A percentile compares a stretch with the other conserved stretches of the same genome.
Conservation (phyloP, 2,113 vertebrate genomes). For the Callorhinus ursinus region DNA sequence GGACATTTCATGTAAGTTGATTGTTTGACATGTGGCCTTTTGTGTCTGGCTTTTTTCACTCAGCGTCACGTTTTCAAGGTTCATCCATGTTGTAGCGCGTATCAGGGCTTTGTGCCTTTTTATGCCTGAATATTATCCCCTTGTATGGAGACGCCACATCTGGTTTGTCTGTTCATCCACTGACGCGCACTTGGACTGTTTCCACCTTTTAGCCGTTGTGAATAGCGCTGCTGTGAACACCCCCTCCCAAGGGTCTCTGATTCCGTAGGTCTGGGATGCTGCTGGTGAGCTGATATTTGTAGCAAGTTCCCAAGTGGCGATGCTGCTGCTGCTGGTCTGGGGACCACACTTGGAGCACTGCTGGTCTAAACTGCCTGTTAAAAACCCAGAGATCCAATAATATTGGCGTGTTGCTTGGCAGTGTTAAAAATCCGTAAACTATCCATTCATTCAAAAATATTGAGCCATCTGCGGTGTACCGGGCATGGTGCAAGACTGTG, state of each 20-base stretch:
- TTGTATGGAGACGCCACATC: fast-evolving
- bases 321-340: background rate
- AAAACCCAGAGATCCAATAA: background rate
- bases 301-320: background rate
- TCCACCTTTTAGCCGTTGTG: background rate
- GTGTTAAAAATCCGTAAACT: background rate
- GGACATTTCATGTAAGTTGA: background rate
- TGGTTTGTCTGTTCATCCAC: background rate
- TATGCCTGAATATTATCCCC: fast-evolving
- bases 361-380: background rate
- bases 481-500: background rate
- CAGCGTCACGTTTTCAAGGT: background rate
- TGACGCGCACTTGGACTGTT: background rate
- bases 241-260: background rate
- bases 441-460: background rate
- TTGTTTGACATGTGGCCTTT: no score
- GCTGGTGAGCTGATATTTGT: no score
- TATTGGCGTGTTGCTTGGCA: background rate
- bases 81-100: background rate
- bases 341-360: background rate
- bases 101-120: background rate
- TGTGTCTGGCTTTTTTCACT: background rate
- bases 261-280: background rate
- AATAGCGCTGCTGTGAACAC: fast-evolving
- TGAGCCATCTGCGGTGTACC: background rate